Evolutionary conservation across 2,113 vertebrate species (phyloP).

Genomic region (Eubucco bourcierii): DNA sequence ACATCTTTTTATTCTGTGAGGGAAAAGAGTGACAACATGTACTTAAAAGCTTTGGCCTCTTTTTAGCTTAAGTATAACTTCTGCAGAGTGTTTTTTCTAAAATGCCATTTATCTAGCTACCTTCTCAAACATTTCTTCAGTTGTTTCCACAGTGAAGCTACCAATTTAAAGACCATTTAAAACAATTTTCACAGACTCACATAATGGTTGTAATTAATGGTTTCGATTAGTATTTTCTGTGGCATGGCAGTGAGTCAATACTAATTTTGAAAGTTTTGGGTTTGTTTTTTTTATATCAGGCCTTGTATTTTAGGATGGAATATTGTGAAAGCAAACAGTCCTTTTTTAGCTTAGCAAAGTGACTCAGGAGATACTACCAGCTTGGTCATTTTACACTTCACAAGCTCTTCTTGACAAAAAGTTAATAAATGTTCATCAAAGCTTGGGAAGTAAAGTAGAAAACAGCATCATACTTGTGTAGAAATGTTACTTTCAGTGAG

Average conservation of each 20-base stretch:
- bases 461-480: background rate
- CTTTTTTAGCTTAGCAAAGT: background rate
- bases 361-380: background rate
- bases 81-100: background rate
- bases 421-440: background rate
- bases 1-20: background rate
- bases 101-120: background rate
- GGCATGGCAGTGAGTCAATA: background rate
- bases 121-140: background rate
- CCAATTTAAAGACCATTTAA: background rate
- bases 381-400: background rate
- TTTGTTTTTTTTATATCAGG: background rate
- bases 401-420: background rate
- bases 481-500: background rate
- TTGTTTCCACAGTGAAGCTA: background rate
- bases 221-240: conserved; percentile 9
- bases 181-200: background rate
- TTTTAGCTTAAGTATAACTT: background rate
- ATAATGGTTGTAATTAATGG: background rate
- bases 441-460: background rate
- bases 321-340: conserved; percentile 27
- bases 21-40: background rate
- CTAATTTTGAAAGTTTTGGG: background rate
- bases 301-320: conserved; percentile 9
- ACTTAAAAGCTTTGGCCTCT: background rate